phyloP scores from a whole-genome alignment of 2,113 vertebrate species.

The Verasper variegatus region DNA sequence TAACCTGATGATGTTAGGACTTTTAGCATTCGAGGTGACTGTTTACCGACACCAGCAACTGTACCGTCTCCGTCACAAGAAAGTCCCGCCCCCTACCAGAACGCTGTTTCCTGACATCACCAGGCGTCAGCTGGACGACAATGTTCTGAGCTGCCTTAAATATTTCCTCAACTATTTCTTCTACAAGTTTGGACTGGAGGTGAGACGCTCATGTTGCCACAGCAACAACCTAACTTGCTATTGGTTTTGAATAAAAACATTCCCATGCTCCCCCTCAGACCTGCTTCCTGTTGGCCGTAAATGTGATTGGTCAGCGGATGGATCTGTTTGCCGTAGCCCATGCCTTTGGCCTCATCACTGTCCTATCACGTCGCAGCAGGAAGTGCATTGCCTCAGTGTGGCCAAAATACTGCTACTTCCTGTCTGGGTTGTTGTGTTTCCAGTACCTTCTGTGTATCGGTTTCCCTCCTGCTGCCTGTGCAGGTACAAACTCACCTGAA shows the following conservation, averaged over 20 bases:
- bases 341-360: constrained; percentile 88
- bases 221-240: not conserved
- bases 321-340: constrained; percentile 95
- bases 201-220: constrained; percentile 50
- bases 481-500: constrained; percentile 72
- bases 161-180: constrained; percentile 98
- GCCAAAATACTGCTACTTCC: constrained; percentile 94
- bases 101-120: constrained; percentile 94
- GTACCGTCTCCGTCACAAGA: constrained; percentile 87
- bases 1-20: constrained; percentile 90
- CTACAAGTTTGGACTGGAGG: constrained; percentile 98
- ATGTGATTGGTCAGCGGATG: constrained; percentile 96
- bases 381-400: constrained; percentile 90
- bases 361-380: constrained; percentile 89
- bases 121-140: constrained; percentile 89
- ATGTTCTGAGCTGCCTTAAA: constrained; percentile 89
- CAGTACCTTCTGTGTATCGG: constrained; percentile 95
- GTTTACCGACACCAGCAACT: constrained; percentile 94
- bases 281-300: constrained; percentile 94
- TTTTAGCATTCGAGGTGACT: constrained; percentile 95
- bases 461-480: constrained; percentile 91
- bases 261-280: constrained; percentile 76
- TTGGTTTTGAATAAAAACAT: not conserved
- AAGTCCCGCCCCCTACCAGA: constrained; percentile 86
- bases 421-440: constrained; percentile 89